Evolutionary conservation across 1,140 invertebrate genomes (phyloP).

Genomic region (Sitodiplosis mosellana): DNA sequence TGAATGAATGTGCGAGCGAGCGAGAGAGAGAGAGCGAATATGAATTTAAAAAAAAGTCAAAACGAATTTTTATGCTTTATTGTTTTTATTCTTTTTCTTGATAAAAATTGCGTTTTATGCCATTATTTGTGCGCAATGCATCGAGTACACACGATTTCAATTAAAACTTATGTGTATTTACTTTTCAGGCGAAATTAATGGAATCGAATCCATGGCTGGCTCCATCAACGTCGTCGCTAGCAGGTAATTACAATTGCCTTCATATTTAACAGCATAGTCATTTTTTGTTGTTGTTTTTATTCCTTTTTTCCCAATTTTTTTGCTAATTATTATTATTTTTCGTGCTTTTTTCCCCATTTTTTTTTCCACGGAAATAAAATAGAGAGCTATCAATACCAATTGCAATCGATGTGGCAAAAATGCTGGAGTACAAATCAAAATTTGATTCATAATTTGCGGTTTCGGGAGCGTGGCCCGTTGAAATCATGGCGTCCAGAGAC

Average conservation of each 20-base stretch:
- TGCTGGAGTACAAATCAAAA: conserved; percentile 83
- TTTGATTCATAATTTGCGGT: conserved; percentile 69
- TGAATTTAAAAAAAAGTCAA: too few relatives aligned
- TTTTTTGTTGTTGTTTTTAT: too few relatives aligned
- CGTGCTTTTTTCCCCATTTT: conserved; percentile 8
- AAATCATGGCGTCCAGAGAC: conserved; percentile 86
- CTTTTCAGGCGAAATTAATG: too few relatives aligned
- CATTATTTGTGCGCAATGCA: too few relatives aligned
- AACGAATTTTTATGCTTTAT: too few relatives aligned
- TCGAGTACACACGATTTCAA: too few relatives aligned
- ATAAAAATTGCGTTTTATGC: too few relatives aligned
- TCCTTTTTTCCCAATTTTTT: conserved; percentile 9
- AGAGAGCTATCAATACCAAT: conserved; percentile 86
- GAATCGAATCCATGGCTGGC: neutral
- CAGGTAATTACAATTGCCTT: neutral
- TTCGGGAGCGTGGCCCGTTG: conserved; percentile 75
- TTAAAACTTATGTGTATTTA: too few relatives aligned
- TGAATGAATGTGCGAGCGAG: too few relatives aligned
- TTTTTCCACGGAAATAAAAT: conserved; percentile 1
- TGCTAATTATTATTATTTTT: neutral
- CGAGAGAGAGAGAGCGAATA: too few relatives aligned
- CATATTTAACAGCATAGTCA: neutral
- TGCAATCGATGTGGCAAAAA: conserved; percentile 88
- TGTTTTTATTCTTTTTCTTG: too few relatives aligned
- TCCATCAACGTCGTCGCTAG: neutral